These are phyloP conservation scores for Elgaria multicarinata DNA, from an alignment of 2,113 vertebrate species.

Conservation along the genomic window DNA sequence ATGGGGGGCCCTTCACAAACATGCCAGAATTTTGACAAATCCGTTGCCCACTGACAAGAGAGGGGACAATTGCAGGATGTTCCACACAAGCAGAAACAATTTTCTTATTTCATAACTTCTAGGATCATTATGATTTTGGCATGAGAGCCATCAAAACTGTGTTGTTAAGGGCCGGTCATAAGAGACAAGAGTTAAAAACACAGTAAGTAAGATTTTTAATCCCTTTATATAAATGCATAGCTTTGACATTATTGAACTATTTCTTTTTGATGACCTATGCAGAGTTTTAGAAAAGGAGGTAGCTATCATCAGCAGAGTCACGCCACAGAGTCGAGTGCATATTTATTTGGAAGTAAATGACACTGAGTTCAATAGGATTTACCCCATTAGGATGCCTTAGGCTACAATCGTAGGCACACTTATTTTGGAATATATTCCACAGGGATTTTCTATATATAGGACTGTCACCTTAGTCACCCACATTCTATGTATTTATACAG, in stretches of 20 bases:
- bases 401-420: neutral
- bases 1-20: neutral
- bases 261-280: neutral
- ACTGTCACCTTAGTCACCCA: neutral
- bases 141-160: constrained; percentile 75
- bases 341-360: neutral
- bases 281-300: neutral
- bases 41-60: neutral
- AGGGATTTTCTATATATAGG: neutral
- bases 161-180: constrained; percentile 69
- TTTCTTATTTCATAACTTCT: constrained; percentile 33
- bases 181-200: constrained; percentile 57
- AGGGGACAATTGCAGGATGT: neutral
- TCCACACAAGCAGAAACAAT: neutral
- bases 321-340: neutral
- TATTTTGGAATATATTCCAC: neutral
- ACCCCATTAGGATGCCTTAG: neutral
- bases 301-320: neutral
- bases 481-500: neutral
- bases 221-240: neutral
- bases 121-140: constrained; percentile 79
- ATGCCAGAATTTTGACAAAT: neutral
- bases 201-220: constrained; percentile 58
- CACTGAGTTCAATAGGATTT: neutral
- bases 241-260: neutral